Evolutionary conservation across 2,113 vertebrate species (phyloP).

Genomic region (Ia io): DNA sequence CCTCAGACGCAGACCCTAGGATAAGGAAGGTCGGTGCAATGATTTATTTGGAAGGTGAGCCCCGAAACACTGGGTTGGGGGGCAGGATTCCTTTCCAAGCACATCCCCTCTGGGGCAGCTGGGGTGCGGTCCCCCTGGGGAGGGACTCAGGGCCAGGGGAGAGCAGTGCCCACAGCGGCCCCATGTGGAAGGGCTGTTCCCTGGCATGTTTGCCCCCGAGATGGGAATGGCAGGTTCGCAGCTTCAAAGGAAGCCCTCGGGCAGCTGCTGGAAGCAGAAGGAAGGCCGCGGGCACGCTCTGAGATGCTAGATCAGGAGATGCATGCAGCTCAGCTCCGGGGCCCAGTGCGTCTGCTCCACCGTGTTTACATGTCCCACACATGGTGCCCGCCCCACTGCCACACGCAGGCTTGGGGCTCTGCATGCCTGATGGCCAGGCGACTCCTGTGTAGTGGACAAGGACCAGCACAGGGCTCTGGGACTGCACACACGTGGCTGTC

Average conservation of each 20-base stretch:
- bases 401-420: rapidly evolving
- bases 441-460: rapidly evolving
- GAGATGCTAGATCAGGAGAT: background rate
- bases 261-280: too few relatives aligned
- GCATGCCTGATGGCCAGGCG: rapidly evolving
- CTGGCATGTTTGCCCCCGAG: rapidly evolving
- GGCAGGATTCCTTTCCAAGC: background rate
- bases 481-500: rapidly evolving
- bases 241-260: too few relatives aligned
- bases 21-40: rapidly evolving
- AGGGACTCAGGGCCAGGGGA: background rate
- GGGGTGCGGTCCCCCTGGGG: background rate
- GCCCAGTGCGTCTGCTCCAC: rapidly evolving
- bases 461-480: background rate
- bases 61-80: background rate
- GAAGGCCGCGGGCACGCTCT: too few relatives aligned
- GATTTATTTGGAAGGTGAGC: background rate
- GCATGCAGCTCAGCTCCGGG: too few relatives aligned
- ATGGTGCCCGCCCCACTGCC: rapidly evolving
- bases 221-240: rapidly evolving
- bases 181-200: rapidly evolving
- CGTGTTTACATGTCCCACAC: rapidly evolving
- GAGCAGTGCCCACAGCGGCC: rapidly evolving
- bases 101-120: rapidly evolving
- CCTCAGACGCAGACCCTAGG: background rate